These are phyloP conservation scores for Chloroclystis v-ata DNA, from an alignment of 2,888 invertebrate genomes.

Conservation along the genomic window DNA sequence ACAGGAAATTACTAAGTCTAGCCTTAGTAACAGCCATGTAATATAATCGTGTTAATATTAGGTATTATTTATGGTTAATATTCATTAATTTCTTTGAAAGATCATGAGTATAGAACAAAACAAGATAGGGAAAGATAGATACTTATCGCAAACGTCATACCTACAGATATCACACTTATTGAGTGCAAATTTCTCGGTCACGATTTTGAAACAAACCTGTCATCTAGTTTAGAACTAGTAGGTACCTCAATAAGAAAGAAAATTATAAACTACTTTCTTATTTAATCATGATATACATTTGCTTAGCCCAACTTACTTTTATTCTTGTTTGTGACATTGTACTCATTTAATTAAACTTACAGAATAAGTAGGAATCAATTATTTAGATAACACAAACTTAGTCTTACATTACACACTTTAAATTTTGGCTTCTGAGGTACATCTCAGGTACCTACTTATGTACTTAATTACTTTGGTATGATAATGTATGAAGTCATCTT, in stretches of 20 bases:
- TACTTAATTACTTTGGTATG: constrained; percentile 7
- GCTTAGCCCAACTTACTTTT: too few relatives aligned
- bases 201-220: constrained; percentile 8
- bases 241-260: too few relatives aligned
- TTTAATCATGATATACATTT: too few relatives aligned
- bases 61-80: not conserved
- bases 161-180: constrained; percentile 3
- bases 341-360: too few relatives aligned
- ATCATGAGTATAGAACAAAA: constrained; percentile 8
- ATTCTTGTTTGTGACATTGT: too few relatives aligned
- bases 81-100: constrained; percentile 3
- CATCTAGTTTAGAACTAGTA: not conserved
- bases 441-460: not conserved
- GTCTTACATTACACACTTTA: too few relatives aligned
- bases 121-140: not conserved
- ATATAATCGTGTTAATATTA: not conserved
- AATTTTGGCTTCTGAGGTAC: not conserved
- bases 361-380: too few relatives aligned
- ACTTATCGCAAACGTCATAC: constrained; percentile 19
- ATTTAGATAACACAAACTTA: too few relatives aligned
- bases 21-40: not conserved
- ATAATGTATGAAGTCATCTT: constrained; percentile 38
- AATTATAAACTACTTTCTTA: too few relatives aligned
- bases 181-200: constrained; percentile 19
- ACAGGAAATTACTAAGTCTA: constrained; percentile 12